Evolutionary conservation across 2,797 vertebrate genomes (phyloP).

Genomic region (Garrulus glandarius): DNA sequence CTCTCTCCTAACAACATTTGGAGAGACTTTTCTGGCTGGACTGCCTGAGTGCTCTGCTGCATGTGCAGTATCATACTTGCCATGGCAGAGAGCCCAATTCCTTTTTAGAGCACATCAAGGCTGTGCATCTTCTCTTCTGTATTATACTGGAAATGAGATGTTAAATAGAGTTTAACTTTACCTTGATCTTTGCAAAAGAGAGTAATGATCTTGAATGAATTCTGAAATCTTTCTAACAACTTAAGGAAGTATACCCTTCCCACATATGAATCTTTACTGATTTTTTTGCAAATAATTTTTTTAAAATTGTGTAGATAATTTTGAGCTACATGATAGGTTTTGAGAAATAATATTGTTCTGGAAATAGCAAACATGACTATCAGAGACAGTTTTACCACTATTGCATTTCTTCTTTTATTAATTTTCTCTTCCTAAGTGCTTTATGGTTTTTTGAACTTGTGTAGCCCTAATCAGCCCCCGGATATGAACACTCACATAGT

Average conservation of each 20-base stretch:
- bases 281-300: not conserved
- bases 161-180: not conserved
- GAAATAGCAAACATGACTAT: not conserved
- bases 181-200: not conserved
- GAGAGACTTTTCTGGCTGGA: not conserved
- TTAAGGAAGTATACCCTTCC: not conserved
- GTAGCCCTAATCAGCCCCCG: not conserved
- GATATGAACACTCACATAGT: not conserved
- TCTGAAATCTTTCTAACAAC: not conserved
- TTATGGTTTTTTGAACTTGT: not conserved
- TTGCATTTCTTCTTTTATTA: not conserved
- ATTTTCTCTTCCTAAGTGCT: not conserved
- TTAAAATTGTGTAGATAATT: not conserved
- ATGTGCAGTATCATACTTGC: not conserved
- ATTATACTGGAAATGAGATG: not conserved
- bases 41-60: not conserved
- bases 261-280: not conserved
- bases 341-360: not conserved
- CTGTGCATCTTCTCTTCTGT: not conserved
- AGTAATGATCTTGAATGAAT: not conserved
- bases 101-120: not conserved
- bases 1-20: not conserved
- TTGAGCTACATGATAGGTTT: not conserved
- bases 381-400: not conserved
- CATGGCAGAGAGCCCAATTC: not conserved